Conservation (phyloP, 2,797 vertebrate species). For the Sylvilagus floridanus region DNA sequence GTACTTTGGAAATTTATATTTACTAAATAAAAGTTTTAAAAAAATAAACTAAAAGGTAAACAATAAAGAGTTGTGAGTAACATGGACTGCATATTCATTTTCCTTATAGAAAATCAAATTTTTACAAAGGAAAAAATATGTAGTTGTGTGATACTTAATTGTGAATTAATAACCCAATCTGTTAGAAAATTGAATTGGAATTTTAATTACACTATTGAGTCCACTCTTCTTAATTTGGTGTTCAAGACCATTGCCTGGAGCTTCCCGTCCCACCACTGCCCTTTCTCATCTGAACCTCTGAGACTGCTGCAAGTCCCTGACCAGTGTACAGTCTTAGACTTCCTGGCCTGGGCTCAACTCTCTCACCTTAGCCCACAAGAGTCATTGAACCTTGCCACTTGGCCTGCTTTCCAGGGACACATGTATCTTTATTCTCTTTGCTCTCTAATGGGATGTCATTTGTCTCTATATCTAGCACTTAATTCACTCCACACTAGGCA, state of each 20-base stretch:
- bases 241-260: neutral
- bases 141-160: neutral
- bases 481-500: neutral
- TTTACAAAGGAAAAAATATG: neutral
- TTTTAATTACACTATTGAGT: neutral
- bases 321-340: neutral
- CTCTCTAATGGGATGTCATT: neutral
- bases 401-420: neutral
- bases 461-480: neutral
- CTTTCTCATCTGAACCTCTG: neutral
- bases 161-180: slow-evolving; percentile 9
- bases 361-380: neutral
- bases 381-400: neutral
- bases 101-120: neutral
- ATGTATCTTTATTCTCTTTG: neutral
- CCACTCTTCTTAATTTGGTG: neutral
- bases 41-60: neutral
- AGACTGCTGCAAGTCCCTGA: neutral
- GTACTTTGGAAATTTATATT: too few relatives aligned
- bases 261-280: neutral
- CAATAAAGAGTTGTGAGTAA: neutral
- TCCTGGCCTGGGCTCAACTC: neutral
- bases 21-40: too few relatives aligned
- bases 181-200: slow-evolving; percentile 10
- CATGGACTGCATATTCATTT: neutral